Evolutionary conservation across 2,113 vertebrate genomes (phyloP).

Genomic region (Gallinago jamesoni): DNA sequence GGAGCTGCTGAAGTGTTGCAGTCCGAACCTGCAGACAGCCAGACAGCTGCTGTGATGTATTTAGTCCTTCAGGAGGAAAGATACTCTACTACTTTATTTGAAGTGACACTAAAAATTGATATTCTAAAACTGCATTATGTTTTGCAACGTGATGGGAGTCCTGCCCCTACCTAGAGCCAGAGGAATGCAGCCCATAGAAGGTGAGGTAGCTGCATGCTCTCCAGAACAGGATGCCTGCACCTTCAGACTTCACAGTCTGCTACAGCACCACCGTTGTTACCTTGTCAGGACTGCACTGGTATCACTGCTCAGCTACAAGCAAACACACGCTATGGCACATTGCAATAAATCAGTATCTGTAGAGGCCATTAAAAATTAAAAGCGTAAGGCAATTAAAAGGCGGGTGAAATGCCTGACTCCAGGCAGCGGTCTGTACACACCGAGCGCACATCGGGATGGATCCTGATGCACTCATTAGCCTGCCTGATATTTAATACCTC

Average conservation of each 20-base stretch:
- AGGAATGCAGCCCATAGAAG: neutral
- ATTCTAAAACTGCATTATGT: neutral
- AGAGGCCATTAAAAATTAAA: neutral
- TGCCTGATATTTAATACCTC: neutral
- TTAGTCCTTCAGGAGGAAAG: neutral
- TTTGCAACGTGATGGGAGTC: neutral
- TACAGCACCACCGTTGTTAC: neutral
- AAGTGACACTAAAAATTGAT: neutral
- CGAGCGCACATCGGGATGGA: neutral
- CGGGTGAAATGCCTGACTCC: neutral
- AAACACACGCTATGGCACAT: neutral
- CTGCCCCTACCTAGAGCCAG: neutral
- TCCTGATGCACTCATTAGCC: neutral
- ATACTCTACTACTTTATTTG: neutral
- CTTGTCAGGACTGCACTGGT: neutral
- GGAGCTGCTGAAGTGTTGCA: neutral
- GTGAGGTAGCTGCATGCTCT: accelerated
- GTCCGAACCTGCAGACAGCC: neutral
- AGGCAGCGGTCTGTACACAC: neutral
- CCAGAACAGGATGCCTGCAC: neutral
- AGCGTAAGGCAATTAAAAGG: neutral
- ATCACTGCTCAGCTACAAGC: neutral
- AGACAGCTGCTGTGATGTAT: neutral
- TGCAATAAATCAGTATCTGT: neutral
- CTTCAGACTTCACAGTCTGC: neutral